A percentile compares a stretch with the other conserved stretches of the same genome.
phyloP scores from a whole-genome alignment of 2,888 invertebrate species.

The Colostygia pectinataria region DNA sequence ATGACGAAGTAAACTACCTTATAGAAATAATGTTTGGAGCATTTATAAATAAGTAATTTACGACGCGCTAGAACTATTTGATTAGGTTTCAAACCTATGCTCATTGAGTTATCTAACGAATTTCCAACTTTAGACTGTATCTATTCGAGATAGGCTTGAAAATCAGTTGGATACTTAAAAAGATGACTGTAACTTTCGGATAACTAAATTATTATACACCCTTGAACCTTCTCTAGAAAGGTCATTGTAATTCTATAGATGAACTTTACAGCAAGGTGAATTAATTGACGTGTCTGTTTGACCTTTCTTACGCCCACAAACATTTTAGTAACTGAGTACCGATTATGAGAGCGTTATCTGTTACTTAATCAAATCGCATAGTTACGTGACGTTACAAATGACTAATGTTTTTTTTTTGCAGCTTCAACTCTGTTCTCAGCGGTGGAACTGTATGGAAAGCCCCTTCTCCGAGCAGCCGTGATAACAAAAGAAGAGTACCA shows the following conservation, averaged over 20 bases:
- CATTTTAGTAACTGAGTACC: conserved; percentile 39
- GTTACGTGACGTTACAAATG: conserved; percentile 3
- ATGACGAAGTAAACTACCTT: conserved; percentile 16
- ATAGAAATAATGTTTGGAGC: conserved; percentile 14
- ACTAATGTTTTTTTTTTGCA: conserved; percentile 56
- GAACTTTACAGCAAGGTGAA: conserved; percentile 66
- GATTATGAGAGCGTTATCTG: conserved; percentile 22
- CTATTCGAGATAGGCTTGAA: conserved; percentile 13
- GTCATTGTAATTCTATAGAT: conserved; percentile 57
- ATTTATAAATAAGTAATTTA: conserved; percentile 11
- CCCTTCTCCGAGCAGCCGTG: conserved; percentile 77
- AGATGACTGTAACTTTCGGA: conserved; percentile 14
- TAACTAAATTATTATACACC: conserved; percentile 30
- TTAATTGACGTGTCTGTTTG: conserved; percentile 52
- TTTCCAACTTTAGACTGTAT: conserved; percentile 7
- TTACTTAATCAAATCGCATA: conserved; percentile 16
- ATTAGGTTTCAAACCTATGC: conserved; percentile 20
- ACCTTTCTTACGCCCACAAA: conserved; percentile 55
- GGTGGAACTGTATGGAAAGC: conserved; percentile 85
- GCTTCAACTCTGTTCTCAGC: conserved; percentile 83
- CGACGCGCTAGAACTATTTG: conserved; percentile 22
- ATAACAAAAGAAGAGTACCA: conserved; percentile 81
- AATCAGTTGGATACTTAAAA: conserved; percentile 3
- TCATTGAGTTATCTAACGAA: not conserved
- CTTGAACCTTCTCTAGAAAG: conserved; percentile 46